Conservation (phyloP, 2,888 invertebrate species). For the Scaptomyza flava region DNA sequence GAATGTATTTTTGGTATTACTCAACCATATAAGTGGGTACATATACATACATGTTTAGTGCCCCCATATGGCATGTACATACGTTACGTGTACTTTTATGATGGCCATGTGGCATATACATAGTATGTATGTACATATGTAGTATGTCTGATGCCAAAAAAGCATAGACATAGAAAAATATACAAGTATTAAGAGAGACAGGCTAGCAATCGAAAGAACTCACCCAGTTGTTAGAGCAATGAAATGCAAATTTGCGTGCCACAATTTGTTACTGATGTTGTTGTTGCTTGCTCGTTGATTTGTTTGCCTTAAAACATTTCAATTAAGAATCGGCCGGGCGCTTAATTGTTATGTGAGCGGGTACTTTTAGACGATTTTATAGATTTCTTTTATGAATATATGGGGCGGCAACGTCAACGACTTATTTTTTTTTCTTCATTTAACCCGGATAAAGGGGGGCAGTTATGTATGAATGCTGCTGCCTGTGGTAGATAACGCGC, state of each 20-base stretch:
- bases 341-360: constrained; percentile 61
- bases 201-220: constrained; percentile 29
- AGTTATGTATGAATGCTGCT: constrained; percentile 63
- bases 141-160: constrained; percentile 39
- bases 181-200: not conserved
- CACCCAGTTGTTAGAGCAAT: constrained; percentile 48
- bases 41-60: constrained; percentile 23
- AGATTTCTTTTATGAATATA: not conserved
- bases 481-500: constrained; percentile 69
- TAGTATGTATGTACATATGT: not conserved
- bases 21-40: constrained; percentile 53
- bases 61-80: constrained; percentile 39
- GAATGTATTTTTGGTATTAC: constrained; percentile 70
- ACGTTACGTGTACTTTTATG: constrained; percentile 55
- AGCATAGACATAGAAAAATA: constrained; percentile 6
- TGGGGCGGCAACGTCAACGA: constrained; percentile 55
- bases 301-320: constrained; percentile 68
- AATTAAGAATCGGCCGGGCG: constrained; percentile 63
- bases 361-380: constrained; percentile 31
- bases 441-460: constrained; percentile 73
- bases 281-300: constrained; percentile 43
- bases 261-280: constrained; percentile 22
- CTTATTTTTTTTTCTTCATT: constrained; percentile 54
- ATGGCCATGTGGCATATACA: constrained; percentile 73
- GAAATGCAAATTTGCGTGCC: constrained; percentile 49